Conservation (phyloP, 2,888 invertebrate genomes). For the Cylindroiulus punctatus region DNA sequence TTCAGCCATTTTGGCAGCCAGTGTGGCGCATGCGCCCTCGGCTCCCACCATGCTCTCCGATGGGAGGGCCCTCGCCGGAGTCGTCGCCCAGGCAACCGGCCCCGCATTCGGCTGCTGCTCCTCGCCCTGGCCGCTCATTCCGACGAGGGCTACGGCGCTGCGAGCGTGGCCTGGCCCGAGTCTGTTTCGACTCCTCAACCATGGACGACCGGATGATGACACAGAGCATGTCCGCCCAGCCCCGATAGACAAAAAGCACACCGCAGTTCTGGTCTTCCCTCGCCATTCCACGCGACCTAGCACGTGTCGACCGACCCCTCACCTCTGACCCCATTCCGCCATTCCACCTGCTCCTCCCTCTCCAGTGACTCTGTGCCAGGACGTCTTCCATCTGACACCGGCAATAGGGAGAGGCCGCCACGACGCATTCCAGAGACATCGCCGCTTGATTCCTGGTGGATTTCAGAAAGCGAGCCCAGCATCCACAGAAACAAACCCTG, state of each 20-base stretch:
- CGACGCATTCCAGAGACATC: too few species aligned
- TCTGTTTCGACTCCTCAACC: neutral
- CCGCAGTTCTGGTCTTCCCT: neutral
- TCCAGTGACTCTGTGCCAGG: too few species aligned
- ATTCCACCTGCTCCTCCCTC: too few species aligned
- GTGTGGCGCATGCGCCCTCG: neutral
- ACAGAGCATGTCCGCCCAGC: neutral
- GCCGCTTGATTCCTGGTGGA: too few species aligned
- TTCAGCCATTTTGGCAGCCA: conserved; percentile 20
- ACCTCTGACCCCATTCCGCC: neutral
- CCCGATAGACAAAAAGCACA: neutral
- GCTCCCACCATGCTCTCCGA: neutral
- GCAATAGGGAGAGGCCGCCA: too few species aligned
- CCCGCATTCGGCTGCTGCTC: neutral
- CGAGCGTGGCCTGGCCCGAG: conserved; percentile 34
- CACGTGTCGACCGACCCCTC: neutral
- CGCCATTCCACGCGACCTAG: neutral
- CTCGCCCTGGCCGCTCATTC: neutral
- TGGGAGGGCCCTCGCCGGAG: neutral
- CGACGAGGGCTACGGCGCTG: conserved; percentile 38
- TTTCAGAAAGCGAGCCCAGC: too few species aligned
- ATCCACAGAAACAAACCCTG: too few species aligned
- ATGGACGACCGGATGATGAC: neutral
- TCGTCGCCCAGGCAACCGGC: neutral
- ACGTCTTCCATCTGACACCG: too few species aligned